Base-by-base conservation (phyloP, 2,113 vertebrate genomes). In the Gnathonemus echidnorhynchus region DNA sequence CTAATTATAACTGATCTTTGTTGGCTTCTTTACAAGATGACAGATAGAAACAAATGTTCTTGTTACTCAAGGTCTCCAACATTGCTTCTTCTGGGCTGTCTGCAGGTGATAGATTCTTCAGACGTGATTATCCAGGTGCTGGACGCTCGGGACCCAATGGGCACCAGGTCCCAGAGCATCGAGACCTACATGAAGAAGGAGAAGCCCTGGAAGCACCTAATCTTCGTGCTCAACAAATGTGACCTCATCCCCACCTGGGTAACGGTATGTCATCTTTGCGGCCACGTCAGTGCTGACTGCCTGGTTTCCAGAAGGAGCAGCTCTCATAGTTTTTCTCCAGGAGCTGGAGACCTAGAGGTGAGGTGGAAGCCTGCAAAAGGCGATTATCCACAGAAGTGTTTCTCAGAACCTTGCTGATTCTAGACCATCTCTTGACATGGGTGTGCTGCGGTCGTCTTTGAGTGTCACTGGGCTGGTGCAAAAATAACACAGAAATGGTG, bases 191-290 rank as follows among this genome's bases (percentile, higher is more conserved):
- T 99, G 86, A 99, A 98, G 93, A 99, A 98, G 93, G 98, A 99
- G 93, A 99, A 99, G 80, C 94, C 96, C 11, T 99, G 98, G 98
- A 99, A 99, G 89, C 98, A 99, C 90, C 96, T 99, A 11, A 97
- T 99, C 93, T 99, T 99, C 93, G 97, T 99, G 89, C 95, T 99
- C 10, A 99, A 99, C 93, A 99, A 99, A 90, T 99, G 98, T 94
- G 98, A 99, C 91, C 97, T 99, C 56, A 94, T 99, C 94, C 98
- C 98, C 48, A 96, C 98, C 87, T 99, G 98, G 98, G 98, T 97
- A 89, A 99, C 98, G 7, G 98, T 99, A 94, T 96, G 90, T 21
- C 5, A 90, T 4, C 24, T 83, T 83, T 17, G 8, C 9, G 50
- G 21, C 17, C 4, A 19, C 35, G 17, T 77, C n/a, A 1, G 2